Base-by-base conservation (phyloP, 2,113 vertebrate genomes). In the Podilymbus podiceps region DNA sequence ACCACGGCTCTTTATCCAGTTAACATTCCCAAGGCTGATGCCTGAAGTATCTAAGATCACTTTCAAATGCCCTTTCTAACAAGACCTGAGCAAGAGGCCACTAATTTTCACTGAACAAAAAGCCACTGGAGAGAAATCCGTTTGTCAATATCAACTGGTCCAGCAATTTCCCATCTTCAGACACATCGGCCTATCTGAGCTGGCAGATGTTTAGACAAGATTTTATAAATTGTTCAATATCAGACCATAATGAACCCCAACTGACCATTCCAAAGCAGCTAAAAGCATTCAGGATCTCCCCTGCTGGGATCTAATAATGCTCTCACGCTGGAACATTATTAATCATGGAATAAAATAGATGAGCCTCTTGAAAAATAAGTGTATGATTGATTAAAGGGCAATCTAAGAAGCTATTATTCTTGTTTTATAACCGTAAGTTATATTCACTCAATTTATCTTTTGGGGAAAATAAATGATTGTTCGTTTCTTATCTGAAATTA, bases 221-320 rank as follows among this genome's bases (percentile, higher is more conserved):
- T 99, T 99, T 99, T 99, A 99, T 99, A 99, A 99, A 99, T 99
- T 98, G 99, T 98, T 99, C 99, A 98, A 99, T 99, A 99, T 99
- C 98, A 98, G 97, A 97, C 98, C 97, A 98, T 99, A 99, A 99
- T 99, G 99, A 99, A 99, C 98, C 98, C 99, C 98, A 98, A 98
- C 98, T 99, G 99, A 99, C 99, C 99, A 98, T 98, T 98, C 98
- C 98, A 98, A 98, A 98, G 98, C 98, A 98, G 98, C 98, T 98
- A 97, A 99, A 98, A 99, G 98, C 98, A 97, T 98, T 98, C 96
- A 97, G 98, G 99, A 98, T 97, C 96, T 97, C 98, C 98, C 98
- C 99, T 97, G 97, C 98, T 98, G 99, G 98, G 98, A 99, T 98
- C 98, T 98, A 98, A 99, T 98, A 99, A 99, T 98, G 98, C 97